Evolutionary conservation across 2,888 invertebrate genomes (phyloP).

Genomic region (Cephus spinipes): DNA sequence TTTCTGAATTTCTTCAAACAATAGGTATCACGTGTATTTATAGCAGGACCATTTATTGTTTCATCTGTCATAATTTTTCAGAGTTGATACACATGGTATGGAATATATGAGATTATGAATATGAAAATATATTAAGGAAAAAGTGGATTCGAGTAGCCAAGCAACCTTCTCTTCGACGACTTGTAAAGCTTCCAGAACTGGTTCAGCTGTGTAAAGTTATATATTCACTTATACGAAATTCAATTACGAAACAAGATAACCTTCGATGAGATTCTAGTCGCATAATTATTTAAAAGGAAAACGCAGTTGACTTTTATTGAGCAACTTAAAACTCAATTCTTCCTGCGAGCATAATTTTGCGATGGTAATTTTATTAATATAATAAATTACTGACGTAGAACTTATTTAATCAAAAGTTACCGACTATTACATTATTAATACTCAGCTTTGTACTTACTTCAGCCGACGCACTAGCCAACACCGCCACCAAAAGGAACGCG

Average conservation of each 20-base stretch:
- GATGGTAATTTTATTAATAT: neutral
- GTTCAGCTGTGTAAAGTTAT: neutral
- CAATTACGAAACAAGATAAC: neutral
- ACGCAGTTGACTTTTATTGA: neutral
- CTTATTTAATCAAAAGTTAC: neutral
- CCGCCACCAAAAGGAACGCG: slow-evolving; percentile 39
- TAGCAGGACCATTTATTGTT: neutral
- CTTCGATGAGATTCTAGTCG: neutral
- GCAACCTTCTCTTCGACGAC: neutral
- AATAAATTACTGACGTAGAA: neutral
- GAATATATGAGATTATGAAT: neutral
- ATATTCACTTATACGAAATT: neutral
- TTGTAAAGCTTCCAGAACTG: neutral
- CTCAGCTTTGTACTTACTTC: slow-evolving; percentile 38
- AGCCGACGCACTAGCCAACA: slow-evolving; percentile 36
- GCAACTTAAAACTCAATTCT: neutral
- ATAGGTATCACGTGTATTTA: neutral
- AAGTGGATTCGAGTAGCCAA: neutral
- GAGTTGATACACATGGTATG: neutral
- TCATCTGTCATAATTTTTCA: neutral
- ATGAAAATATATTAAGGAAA: neutral
- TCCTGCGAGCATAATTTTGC: neutral
- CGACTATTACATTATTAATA: neutral
- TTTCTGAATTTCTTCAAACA: neutral
- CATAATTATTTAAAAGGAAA: neutral